Evolutionary conservation across 2,888 invertebrate genomes (phyloP).

Genomic region (Acronicta alni): DNA sequence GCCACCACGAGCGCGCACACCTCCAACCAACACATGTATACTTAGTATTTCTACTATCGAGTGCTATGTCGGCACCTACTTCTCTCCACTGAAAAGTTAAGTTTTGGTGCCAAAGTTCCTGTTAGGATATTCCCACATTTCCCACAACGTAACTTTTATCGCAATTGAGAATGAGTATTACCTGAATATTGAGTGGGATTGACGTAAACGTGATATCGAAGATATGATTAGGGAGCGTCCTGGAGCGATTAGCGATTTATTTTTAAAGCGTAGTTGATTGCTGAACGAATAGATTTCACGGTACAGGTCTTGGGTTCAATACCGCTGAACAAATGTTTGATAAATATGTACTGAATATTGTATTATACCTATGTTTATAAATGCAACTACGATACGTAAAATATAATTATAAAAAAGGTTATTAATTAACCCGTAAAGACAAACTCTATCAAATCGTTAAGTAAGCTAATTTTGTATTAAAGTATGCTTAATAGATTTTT

Average conservation of each 20-base stretch:
- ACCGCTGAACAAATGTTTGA: not conserved
- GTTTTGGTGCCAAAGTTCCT: slow-evolving; percentile 47
- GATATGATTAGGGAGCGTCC: too few species aligned
- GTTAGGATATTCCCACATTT: slow-evolving; percentile 44
- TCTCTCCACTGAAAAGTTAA: slow-evolving; percentile 56
- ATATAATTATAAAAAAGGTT: too few species aligned
- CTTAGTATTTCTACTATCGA: slow-evolving; percentile 56
- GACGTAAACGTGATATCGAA: slow-evolving; percentile 26
- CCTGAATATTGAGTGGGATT: slow-evolving; percentile 46
- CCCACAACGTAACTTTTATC: slow-evolving; percentile 56
- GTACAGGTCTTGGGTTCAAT: too few species aligned
- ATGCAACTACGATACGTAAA: too few species aligned
- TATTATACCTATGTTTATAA: too few species aligned
- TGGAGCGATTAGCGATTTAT: too few species aligned
- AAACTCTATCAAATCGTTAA: too few species aligned
- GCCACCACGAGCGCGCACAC: slow-evolving; percentile 73
- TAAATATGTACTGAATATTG: not conserved
- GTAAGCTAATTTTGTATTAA: too few species aligned
- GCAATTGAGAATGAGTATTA: slow-evolving; percentile 40
- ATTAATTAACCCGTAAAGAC: too few species aligned
- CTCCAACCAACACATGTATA: slow-evolving; percentile 65
- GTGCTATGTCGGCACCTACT: slow-evolving; percentile 57
- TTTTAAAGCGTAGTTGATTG: too few species aligned
- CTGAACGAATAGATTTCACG: not conserved
- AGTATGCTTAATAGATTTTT: too few species aligned